Evolutionary conservation across 2,113 vertebrate genomes (phyloP), one percentile per base, ranked within the genome.

Genomic region (Cottus gobio): DNA sequence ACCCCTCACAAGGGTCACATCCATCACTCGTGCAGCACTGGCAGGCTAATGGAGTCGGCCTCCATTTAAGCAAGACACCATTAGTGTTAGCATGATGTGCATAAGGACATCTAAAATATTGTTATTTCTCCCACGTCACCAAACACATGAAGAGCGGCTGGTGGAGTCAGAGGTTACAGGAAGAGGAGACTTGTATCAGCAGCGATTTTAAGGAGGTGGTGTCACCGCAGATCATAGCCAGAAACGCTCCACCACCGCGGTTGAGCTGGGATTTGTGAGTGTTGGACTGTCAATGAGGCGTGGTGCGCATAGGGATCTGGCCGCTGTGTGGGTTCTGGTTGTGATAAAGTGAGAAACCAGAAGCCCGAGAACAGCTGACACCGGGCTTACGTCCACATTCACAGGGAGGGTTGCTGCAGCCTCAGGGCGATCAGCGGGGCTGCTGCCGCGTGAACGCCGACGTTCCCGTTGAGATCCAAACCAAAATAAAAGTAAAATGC

Each of bases 31-130:
- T 34, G 64, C 37, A 37, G 66, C 63, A 64, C 46, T 60, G 10
- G 61, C 16, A 67, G 81, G 83, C 83, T 90, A 91, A 93, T 88
- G 80, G 86, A 72, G 69, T 60, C 74, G 61, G 72, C 73, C 56
- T 67, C 75, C 64, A 61, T 71, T 46, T 71, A 37, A 71, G 67
- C 3, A 2, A 24, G 61, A 42, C 64, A 26, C 71, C 85, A 83
- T 83, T 80, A 80, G 72, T 4, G 73, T 64, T 73, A 24, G 67
- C 54, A 42, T 31, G 36, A 67, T 31, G 36, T 60, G 34, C 68
- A 67, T 67, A 86, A 83, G 78, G 57, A 80, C 77, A 37, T 63
- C 46, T 37, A 58, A 71, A 57, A 76, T 61, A 75, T 75, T 66
- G 61, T 56, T 67, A 44, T 66, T 75, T 71, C 28, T 65, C 31